phyloP scores from a whole-genome alignment of 2,113 vertebrate genomes.

The Xiphophorus couchianus region DNA sequence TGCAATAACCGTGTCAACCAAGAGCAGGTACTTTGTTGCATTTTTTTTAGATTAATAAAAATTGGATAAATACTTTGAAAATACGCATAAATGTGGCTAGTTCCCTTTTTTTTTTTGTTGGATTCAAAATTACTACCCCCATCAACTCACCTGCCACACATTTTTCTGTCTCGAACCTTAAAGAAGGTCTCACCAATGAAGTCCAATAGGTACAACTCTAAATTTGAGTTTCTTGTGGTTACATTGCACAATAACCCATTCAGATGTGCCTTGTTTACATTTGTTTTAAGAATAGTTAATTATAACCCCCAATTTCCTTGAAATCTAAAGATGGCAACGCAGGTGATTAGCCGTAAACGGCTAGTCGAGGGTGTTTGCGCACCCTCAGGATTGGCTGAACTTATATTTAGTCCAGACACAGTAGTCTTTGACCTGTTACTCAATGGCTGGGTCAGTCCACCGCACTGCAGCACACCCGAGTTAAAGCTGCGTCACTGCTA shows the following conservation, averaged over 20 bases:
- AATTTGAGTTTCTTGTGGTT: neutral
- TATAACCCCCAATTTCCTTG: slow-evolving; percentile 16
- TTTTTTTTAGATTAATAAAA: neutral
- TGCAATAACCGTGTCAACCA: neutral
- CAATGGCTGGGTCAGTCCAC: slow-evolving; percentile 38
- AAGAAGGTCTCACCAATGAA: neutral
- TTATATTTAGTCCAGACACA: slow-evolving; percentile 58
- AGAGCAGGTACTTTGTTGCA: neutral
- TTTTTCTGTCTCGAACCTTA: neutral
- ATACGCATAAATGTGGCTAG: too few relatives aligned
- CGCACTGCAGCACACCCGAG: slow-evolving; percentile 49
- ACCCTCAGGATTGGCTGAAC: slow-evolving; percentile 19
- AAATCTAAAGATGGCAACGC: slow-evolving; percentile 39
- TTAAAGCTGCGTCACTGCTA: slow-evolving; percentile 49
- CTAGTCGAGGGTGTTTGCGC: slow-evolving; percentile 32
- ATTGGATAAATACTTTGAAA: neutral
- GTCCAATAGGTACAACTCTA: neutral
- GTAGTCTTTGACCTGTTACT: slow-evolving; percentile 59
- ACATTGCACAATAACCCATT: too few relatives aligned
- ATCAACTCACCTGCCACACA: neutral
- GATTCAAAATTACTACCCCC: too few relatives aligned
- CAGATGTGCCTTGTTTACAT: neutral
- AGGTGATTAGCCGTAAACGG: slow-evolving; percentile 47
- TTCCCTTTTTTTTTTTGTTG: too few relatives aligned
- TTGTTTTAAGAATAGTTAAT: neutral